A percentile compares a stretch with the other conserved stretches of the same genome.
These are phyloP conservation scores for Leptura quadrifasciata DNA, from an alignment of 2,888 invertebrate genomes.

Conservation along the genomic window DNA sequence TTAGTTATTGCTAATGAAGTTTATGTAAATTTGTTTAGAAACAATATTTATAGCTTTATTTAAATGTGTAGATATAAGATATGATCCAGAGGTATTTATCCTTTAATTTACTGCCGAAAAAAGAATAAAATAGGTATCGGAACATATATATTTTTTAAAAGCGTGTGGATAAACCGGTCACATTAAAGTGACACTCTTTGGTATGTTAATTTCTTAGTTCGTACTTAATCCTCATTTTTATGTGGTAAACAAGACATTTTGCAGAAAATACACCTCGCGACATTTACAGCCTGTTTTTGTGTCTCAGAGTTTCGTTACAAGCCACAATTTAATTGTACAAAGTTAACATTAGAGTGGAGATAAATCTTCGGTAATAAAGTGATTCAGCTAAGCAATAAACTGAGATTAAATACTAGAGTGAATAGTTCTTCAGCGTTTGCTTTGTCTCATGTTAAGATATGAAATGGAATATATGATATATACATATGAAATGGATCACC, in stretches of 20 bases:
- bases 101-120: constrained; percentile 19
- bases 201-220: constrained; percentile 27
- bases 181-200: constrained; percentile 22
- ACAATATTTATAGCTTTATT: constrained; percentile 23
- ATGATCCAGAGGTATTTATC: constrained; percentile 15
- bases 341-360: neutral
- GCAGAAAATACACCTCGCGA: constrained; percentile 15
- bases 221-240: constrained; percentile 23
- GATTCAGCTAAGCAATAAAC: neutral
- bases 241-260: constrained; percentile 37
- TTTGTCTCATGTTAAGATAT: too few relatives aligned
- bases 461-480: too few relatives aligned
- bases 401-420: neutral
- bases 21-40: constrained; percentile 22
- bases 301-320: neutral
- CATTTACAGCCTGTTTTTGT: constrained; percentile 32
- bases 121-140: constrained; percentile 9
- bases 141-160: constrained; percentile 15
- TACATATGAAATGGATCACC: too few relatives aligned
- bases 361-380: neutral
- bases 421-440: too few relatives aligned
- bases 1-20: constrained; percentile 17
- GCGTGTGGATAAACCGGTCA: constrained; percentile 13
- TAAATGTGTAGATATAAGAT: constrained; percentile 9
- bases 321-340: constrained; percentile 11